These are phyloP conservation scores for Crenichthys baileyi DNA, from an alignment of 2,797 vertebrate genomes.

Conservation along the genomic window DNA sequence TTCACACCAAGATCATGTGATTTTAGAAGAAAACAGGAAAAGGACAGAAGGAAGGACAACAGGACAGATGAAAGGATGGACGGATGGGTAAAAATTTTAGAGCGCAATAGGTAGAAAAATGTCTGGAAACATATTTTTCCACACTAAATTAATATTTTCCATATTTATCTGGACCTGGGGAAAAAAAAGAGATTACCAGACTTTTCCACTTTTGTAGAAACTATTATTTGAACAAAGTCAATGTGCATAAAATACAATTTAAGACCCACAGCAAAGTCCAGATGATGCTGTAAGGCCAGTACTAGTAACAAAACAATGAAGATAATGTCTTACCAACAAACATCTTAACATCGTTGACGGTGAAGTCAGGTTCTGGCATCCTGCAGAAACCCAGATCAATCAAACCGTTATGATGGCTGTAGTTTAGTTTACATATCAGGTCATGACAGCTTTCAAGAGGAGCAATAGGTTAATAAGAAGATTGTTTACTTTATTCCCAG, in stretches of 20 bases:
- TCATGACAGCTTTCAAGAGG: neutral
- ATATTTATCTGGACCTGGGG: neutral
- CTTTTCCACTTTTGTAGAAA: neutral
- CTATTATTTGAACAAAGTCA: neutral
- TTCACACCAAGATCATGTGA: no score
- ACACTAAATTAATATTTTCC: neutral
- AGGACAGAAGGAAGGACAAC: no score
- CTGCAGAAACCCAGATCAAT: conserved; percentile 70
- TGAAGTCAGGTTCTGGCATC: conserved; percentile 95
- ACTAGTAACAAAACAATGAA: neutral
- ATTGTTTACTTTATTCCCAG: conserved; percentile 90
- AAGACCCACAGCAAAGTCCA: neutral
- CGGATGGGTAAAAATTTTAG: no score
- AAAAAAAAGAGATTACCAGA: neutral
- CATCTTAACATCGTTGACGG: conserved; percentile 93
- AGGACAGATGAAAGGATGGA: neutral
- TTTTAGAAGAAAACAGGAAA: no score
- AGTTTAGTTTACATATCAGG: neutral
- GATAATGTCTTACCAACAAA: conserved; percentile 89
- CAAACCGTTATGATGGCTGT: neutral
- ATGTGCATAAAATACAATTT: neutral
- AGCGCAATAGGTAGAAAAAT: no score
- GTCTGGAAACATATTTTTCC: no score
- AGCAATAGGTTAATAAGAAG: neutral
- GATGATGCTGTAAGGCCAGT: neutral